These are phyloP conservation scores for Coluber constrictor DNA, from an alignment of 2,797 vertebrate genomes.

Conservation along the genomic window DNA sequence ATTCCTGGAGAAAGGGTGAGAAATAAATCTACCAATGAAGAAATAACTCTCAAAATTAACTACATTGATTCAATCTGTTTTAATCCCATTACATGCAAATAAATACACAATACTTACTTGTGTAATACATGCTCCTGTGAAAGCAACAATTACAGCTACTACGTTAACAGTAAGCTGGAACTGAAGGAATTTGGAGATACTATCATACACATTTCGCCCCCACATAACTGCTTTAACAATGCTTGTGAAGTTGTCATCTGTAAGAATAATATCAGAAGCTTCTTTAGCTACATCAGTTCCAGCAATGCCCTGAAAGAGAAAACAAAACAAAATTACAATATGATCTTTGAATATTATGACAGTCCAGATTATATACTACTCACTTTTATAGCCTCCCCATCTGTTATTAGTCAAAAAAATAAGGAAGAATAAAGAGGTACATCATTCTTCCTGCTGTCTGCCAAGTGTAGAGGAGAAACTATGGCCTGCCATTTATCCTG, in stretches of 20 bases:
- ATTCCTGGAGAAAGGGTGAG: neutral
- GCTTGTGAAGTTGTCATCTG: conserved; percentile 97
- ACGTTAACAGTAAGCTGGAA: conserved; percentile 98
- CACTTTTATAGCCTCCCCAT: neutral
- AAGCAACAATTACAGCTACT: conserved; percentile 97
- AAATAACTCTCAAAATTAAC: conserved; percentile 10
- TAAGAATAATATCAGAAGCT: conserved; percentile 99
- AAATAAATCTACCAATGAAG: neutral
- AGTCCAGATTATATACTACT: neutral
- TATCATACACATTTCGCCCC: conserved; percentile 98
- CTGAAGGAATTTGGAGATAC: conserved; percentile 99
- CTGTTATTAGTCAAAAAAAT: neutral
- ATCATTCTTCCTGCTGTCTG: neutral
- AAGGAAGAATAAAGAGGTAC: neutral
- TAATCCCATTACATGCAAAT: conserved; percentile 18
- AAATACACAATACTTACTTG: conserved; percentile 78
- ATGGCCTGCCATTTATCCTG: neutral
- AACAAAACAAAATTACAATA: neutral
- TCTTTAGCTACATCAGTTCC: conserved; percentile 99
- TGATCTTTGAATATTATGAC: neutral
- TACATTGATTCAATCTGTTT: conserved; percentile 16
- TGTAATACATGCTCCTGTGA: conserved; percentile 98
- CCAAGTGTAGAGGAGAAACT: neutral
- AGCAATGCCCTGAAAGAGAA: conserved; percentile 83
- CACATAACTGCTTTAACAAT: conserved; percentile 99